Conservation (phyloP, 2,113 vertebrate species). For the Nibea coibor region DNA sequence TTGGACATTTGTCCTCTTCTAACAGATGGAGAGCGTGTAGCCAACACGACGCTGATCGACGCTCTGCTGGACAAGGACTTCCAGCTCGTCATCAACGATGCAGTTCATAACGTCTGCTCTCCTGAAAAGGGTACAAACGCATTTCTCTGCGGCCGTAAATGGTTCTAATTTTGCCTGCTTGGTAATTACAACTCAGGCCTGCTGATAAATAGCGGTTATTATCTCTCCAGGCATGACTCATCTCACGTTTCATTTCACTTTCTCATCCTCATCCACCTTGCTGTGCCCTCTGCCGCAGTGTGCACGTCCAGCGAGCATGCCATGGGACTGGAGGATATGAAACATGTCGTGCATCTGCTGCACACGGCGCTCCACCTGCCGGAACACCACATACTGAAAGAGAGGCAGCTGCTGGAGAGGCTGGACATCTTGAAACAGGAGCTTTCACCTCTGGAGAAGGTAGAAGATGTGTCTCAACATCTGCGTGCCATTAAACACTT, state of each 20-base stretch:
- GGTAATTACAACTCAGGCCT: not conserved
- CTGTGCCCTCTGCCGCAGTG: slow-evolving; percentile 68
- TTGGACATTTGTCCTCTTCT: not conserved
- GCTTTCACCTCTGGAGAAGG: slow-evolving; percentile 91
- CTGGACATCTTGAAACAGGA: slow-evolving; percentile 88
- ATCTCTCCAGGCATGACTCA: not conserved
- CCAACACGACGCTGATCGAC: slow-evolving; percentile 85
- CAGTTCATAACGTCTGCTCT: slow-evolving; percentile 80
- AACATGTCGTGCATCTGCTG: slow-evolving; percentile 88
- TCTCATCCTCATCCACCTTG: not conserved
- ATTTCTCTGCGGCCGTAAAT: not conserved
- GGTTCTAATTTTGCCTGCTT: not conserved
- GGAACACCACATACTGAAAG: slow-evolving; percentile 86
- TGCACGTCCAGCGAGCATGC: slow-evolving; percentile 73
- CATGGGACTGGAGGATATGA: slow-evolving; percentile 84
- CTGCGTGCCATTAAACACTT: not conserved
- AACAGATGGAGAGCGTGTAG: slow-evolving; percentile 88
- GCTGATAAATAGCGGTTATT: not conserved
- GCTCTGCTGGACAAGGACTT: slow-evolving; percentile 89
- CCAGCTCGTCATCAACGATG: slow-evolving; percentile 88
- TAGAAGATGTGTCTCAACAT: slow-evolving; percentile 50
- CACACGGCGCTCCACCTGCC: slow-evolving; percentile 87
- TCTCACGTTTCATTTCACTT: not conserved
- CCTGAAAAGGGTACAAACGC: slow-evolving; percentile 85
- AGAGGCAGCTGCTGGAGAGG: slow-evolving; percentile 86